phyloP scores from a whole-genome alignment of 2,888 invertebrate species.

The Encarsia formosa region DNA sequence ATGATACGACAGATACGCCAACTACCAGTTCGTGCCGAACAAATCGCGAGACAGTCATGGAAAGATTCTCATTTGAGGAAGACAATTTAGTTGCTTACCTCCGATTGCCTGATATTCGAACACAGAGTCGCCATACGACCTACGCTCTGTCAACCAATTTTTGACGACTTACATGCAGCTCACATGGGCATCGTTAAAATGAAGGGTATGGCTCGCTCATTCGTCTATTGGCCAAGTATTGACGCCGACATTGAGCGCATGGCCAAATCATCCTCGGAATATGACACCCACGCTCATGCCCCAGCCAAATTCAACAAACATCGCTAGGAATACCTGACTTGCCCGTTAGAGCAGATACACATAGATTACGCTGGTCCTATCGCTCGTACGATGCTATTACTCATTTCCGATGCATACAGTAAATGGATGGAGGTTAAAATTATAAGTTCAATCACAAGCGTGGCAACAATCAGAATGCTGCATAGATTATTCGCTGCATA shows the following conservation, averaged over 20 bases:
- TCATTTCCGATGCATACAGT: conserved; percentile 3
- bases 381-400: not conserved
- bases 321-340: conserved; percentile 9
- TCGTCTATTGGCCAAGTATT: too few species aligned
- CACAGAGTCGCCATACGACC: too few species aligned
- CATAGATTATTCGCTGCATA: conserved; percentile 17
- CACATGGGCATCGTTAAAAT: too few species aligned
- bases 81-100: too few species aligned
- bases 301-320: conserved; percentile 15
- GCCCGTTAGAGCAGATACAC: conserved; percentile 10
- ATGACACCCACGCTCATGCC: not conserved
- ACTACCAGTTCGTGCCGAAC: too few species aligned
- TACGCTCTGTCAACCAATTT: too few species aligned
- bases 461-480: conserved; percentile 10
- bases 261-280: not conserved
- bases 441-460: conserved; percentile 4
- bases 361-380: conserved; percentile 10
- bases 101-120: too few species aligned
- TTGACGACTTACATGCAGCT: too few species aligned
- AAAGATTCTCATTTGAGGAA: too few species aligned
- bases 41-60: too few species aligned
- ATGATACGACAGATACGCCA: too few species aligned
- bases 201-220: too few species aligned
- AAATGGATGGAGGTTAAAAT: conserved; percentile 15
- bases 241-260: not conserved